phyloP scores from a whole-genome alignment of 2,888 invertebrate species.

The Agonopterix alstromeriana region DNA sequence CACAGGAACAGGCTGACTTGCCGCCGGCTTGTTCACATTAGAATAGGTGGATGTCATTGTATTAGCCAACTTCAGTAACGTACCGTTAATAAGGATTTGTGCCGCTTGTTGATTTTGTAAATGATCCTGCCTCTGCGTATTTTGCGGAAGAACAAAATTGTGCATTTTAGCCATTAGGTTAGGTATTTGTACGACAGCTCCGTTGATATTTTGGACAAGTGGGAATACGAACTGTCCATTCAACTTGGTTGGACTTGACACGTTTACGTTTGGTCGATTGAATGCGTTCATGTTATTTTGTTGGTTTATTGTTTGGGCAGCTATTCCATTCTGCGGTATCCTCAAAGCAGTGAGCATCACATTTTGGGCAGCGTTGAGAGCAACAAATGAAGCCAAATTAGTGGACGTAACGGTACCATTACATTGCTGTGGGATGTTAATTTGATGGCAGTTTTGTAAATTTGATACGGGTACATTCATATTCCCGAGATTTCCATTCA shows the following conservation, averaged over 20 bases:
- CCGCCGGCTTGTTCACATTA: conserved; percentile 50
- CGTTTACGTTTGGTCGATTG: conserved; percentile 57
- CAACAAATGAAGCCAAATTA: conserved; percentile 62
- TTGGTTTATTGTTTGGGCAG: conserved; percentile 51
- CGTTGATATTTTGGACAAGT: conserved; percentile 76
- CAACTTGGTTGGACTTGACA: conserved; percentile 64
- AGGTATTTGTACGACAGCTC: conserved; percentile 78
- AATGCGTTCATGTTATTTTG: conserved; percentile 57
- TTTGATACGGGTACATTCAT: conserved; percentile 57
- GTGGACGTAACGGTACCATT: conserved; percentile 57
- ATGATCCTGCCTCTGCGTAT: conserved; percentile 57
- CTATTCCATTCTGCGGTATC: conserved; percentile 70
- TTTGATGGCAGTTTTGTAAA: conserved; percentile 62
- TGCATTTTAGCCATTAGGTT: conserved; percentile 77
- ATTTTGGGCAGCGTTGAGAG: conserved; percentile 60
- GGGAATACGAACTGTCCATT: conserved; percentile 77
- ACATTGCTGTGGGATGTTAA: conserved; percentile 49
- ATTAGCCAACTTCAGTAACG: conserved; percentile 64
- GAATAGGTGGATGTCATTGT: conserved; percentile 51
- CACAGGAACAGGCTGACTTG: conserved; percentile 53
- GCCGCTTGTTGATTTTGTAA: conserved; percentile 61
- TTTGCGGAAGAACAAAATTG: conserved; percentile 67
- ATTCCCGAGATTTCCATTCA: conserved; percentile 53
- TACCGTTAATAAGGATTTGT: conserved; percentile 70
- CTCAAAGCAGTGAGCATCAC: conserved; percentile 76